Base-by-base conservation (phyloP, 2,888 invertebrate genomes). In the Mechanitis messenoides region DNA sequence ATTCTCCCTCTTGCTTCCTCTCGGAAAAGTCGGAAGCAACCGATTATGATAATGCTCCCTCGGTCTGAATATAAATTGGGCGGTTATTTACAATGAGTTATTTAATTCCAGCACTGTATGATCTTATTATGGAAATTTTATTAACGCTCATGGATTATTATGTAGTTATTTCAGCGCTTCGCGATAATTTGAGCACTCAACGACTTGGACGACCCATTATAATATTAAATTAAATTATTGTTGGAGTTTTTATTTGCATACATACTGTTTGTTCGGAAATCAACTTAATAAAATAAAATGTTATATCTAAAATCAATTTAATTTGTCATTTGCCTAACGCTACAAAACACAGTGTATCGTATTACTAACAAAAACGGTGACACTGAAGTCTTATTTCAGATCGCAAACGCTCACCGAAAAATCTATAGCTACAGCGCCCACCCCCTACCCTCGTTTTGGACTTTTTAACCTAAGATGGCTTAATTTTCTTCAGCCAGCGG, bases 391-490 rank as follows among this genome's bases (percentile, higher is more conserved):
- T 83, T 81, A 81, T 80, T 81, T 78, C 78, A 76, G 69, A 75
- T 69, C 71, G 75, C 73, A 77, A 80, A 77, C 72, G 75, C 78
- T 72, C 20, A 20, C 79, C 81, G 80, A 80, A 78, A 85, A 84
- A 85, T 84, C 84, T 78, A 84, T 82, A 83, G 66, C 72, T 72
- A 74, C 73, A 72, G 61, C 20, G 20, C 20, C 59, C 58, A 45
- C 59, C 67, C 68, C 56, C 61, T 54, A 59, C 62, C 55, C 76
- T 75, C 77, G 74, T 82, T 82, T 83, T 81, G 81, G 81, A 84
- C 83, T 83, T 84, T 87, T 87, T 84, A 84, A 82, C 80, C 83
- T 82, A 81, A 87, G 86, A 87, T 84, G 87, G 82, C 87, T 87
- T 85, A 84, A 87, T 87, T 87, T 85, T 80, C 83, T 81, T 78